Base-by-base conservation (phyloP, 1,140 invertebrate genomes). In the Drosophila quadrilineata region DNA sequence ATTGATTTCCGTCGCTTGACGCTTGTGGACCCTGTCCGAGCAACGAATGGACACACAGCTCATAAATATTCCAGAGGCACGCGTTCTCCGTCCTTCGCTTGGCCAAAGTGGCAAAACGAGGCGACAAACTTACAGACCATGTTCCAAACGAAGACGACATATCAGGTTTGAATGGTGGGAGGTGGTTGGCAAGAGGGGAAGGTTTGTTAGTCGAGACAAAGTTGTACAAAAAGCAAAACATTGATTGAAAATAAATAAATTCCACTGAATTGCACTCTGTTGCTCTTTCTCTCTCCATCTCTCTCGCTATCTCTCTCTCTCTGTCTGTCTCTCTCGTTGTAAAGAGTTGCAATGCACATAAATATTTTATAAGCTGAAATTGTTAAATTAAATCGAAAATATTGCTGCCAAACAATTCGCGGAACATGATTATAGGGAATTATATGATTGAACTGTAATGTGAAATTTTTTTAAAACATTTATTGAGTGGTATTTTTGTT, bases 231-330 rank as follows among this genome's bases (percentile, higher is more conserved):
- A 38, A 29, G 16, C 38, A 63, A 56, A 45, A 49, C 69, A 77
- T 77, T 84, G 77, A 84, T 84, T 84, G 77, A 84, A 84, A 84
- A 85, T 84, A 84, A 76, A 82, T 82, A 76, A 82, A 75, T 80
- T 64, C 57, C 46, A 57, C 48, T 53, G 29, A 10, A 31, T 21
- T 21, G 6, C 9, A 65, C 33, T 21, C 46, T 46, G 60, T 31
- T 36, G 41, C 40, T 49, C 52, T n/a, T n/a, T n/a, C n/a, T n/a
- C n/a, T n/a, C n/a, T n/a, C n/a, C n/a, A n/a, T n/a, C n/a, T n/a
- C n/a, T n/a, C n/a, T n/a, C n/a, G n/a, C n/a, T n/a, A n/a, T n/a
- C n/a, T n/a, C n/a, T n/a, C n/a, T n/a, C n/a, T n/a, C n/a, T n/a
- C n/a, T n/a, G n/a, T n/a, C n/a, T n/a, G n/a, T n/a, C n/a, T n/a